Evolutionary conservation across 2,113 vertebrate species (phyloP).

Genomic region (Petromus typicus): DNA sequence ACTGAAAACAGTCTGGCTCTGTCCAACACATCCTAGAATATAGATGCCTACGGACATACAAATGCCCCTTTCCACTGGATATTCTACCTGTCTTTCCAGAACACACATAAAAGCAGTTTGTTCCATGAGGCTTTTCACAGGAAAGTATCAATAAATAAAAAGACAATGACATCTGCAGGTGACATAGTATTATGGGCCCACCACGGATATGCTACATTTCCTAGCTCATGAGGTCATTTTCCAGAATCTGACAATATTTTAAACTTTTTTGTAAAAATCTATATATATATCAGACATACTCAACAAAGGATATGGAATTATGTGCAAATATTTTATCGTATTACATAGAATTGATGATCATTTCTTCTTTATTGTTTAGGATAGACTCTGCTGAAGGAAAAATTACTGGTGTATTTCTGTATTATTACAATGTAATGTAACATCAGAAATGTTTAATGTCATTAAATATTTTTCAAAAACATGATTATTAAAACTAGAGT

Average conservation of each 20-base stretch:
- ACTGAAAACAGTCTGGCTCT: neutral
- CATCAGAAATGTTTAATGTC: neutral
- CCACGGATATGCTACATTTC: neutral
- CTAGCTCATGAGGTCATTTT: neutral
- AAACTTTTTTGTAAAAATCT: neutral
- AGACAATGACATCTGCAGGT: too few species aligned
- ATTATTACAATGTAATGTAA: neutral
- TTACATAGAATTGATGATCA: neutral
- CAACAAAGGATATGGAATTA: neutral
- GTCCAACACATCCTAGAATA: too few species aligned
- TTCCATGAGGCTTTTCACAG: neutral
- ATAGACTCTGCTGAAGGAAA: neutral
- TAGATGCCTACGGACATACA: too few species aligned
- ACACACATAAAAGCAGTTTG: neutral
- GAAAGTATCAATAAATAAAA: neutral
- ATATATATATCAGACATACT: neutral
- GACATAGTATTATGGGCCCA: neutral
- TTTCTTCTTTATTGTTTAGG: neutral
- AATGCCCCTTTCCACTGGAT: fast-evolving
- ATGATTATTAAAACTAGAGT: neutral
- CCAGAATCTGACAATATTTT: neutral
- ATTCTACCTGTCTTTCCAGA: neutral
- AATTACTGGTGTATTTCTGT: neutral
- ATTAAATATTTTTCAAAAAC: neutral
- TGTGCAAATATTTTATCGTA: neutral